Evolutionary conservation across 2,113 vertebrate species (phyloP).

Genomic region (Baryphthengus martii): DNA sequence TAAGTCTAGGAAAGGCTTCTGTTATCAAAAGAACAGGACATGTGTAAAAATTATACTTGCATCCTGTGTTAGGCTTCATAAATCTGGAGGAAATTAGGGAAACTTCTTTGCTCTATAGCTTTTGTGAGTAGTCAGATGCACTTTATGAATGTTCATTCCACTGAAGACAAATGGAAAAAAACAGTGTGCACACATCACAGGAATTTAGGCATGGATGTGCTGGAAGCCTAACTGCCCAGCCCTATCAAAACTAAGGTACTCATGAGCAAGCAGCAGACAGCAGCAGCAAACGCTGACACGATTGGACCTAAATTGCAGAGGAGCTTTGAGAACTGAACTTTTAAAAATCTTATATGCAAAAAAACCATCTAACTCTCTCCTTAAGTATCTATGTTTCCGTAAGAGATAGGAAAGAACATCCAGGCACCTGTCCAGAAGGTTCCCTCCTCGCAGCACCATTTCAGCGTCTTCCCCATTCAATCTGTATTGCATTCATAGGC

Average conservation of each 20-base stretch:
- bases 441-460: neutral
- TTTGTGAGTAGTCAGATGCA: neutral
- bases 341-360: neutral
- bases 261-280: neutral
- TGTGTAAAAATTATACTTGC: neutral
- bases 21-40: neutral
- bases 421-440: neutral
- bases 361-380: neutral
- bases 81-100: neutral
- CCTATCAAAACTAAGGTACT: neutral
- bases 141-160: neutral
- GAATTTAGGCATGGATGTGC: neutral
- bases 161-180: neutral
- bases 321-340: neutral
- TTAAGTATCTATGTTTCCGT: neutral
- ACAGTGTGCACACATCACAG: accelerated
- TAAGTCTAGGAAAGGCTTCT: neutral
- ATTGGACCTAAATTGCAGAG: neutral
- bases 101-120: neutral
- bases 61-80: neutral
- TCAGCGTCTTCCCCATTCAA: neutral
- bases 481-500: neutral
- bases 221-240: neutral
- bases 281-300: neutral
- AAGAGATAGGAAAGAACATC: neutral